phyloP scores from a whole-genome alignment of 2,113 vertebrate genomes.

The Colius striatus region DNA sequence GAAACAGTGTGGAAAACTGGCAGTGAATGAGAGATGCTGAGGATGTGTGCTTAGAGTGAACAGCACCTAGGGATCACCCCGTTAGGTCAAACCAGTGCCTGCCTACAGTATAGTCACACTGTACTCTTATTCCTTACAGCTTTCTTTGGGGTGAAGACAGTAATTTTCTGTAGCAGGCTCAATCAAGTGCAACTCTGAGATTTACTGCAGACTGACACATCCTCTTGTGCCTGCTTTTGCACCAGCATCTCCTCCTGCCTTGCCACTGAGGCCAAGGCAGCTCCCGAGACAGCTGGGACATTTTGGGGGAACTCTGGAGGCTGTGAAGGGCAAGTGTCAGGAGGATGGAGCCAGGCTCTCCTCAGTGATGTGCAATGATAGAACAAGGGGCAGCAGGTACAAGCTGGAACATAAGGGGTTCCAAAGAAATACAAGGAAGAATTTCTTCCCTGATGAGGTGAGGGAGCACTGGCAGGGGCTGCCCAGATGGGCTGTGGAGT shows the following conservation, averaged over 20 bases:
- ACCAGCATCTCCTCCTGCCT: not conserved
- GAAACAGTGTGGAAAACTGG: not conserved
- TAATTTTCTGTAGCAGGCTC: not conserved
- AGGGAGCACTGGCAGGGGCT: too few species aligned
- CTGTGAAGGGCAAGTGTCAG: too few species aligned
- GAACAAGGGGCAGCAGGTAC: too few species aligned
- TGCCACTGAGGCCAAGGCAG: not conserved
- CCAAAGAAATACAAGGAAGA: too few species aligned
- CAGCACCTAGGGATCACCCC: not conserved
- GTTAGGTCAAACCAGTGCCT: accelerated
- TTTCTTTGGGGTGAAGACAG: not conserved
- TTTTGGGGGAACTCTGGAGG: not conserved
- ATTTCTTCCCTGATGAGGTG: too few species aligned
- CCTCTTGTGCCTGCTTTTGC: not conserved
- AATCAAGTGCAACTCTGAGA: not conserved
- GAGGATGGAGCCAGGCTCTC: too few species aligned
- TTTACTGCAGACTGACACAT: not conserved
- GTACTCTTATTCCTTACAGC: accelerated
- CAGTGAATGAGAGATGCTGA: not conserved
- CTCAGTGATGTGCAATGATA: too few species aligned
- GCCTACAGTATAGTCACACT: not conserved
- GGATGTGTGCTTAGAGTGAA: not conserved
- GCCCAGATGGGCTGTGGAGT: too few species aligned
- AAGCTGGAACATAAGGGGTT: too few species aligned
- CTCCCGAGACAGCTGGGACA: not conserved